phyloP scores from a whole-genome alignment of 2,113 vertebrate species.

The Mobula birostris region DNA sequence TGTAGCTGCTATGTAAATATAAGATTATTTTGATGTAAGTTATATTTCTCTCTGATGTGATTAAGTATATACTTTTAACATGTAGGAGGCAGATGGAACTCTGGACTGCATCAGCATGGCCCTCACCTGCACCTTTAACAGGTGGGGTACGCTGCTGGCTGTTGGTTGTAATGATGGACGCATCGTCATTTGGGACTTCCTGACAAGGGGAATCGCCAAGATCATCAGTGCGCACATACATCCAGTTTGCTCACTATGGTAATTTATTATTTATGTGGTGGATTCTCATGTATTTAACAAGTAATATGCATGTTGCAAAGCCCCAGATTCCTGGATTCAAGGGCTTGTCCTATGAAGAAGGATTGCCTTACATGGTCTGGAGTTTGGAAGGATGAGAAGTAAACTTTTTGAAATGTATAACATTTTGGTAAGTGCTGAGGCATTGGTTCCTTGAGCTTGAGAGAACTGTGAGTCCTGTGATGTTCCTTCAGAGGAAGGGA shows the following conservation, averaged over 20 bases:
- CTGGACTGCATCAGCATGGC: conserved; percentile 98
- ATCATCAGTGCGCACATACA: conserved; percentile 98
- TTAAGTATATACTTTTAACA: neutral
- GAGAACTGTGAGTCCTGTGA: too few relatives aligned
- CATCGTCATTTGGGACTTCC: conserved; percentile 97
- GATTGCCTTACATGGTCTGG: too few relatives aligned
- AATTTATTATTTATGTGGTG: conserved; percentile 43
- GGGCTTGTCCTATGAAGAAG: too few relatives aligned
- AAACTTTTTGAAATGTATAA: too few relatives aligned
- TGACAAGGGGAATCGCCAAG: conserved; percentile 92
- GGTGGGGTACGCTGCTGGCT: conserved; percentile 92
- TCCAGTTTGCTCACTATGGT: conserved; percentile 90
- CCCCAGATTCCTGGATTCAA: neutral
- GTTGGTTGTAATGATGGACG: conserved; percentile 95
- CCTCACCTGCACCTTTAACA: conserved; percentile 97
- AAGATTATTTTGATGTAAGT: neutral
- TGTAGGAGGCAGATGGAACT: conserved; percentile 88
- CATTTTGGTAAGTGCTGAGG: too few relatives aligned
- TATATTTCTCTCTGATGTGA: neutral
- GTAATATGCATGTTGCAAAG: neutral
- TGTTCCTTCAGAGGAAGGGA: too few relatives aligned
- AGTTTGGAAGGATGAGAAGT: too few relatives aligned
- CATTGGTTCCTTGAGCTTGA: too few relatives aligned
- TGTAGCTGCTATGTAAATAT: neutral
- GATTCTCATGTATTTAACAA: neutral